Evolutionary conservation across 2,113 vertebrate species (phyloP), one percentile per base, ranked within the genome.

Genomic region (Indri indri): DNA sequence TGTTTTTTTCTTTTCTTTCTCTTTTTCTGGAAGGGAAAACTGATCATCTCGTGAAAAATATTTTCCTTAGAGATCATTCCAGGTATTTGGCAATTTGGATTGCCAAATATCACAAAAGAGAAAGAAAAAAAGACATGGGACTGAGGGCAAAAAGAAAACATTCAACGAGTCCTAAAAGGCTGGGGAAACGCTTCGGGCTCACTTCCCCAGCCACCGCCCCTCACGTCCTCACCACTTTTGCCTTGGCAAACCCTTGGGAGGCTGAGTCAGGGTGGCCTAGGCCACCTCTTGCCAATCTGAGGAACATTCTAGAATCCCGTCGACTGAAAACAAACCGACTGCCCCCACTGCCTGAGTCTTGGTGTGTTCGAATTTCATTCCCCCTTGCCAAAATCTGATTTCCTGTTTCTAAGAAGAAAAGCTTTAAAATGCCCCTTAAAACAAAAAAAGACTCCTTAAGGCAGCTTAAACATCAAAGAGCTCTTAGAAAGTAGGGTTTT

Each of bases 371-470:
- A 90, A 96, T 97, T 98, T 96, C 95, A 96, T 84, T 89, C 79
- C 70, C 57, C 95, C 92, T 91, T 97, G 96, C 97, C 97, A 97
- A 98, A 97, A 96, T 89, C 74, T 96, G 96, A 96, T 97, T 98
- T 98, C 98, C 98, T 97, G 98, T 95, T 98, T 98, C 97, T 97
- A 96, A 96, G 93, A 93, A 95, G 89, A 93, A 96, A 84, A 89
- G n/a, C 59, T 91, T 94, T 96, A 86, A 97, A 97, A 96, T 81
- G 79, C 63, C 73, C 92, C 34, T 93, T 77, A 97, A 96, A 77
- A 92, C 81, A 95, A 91, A 70, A 94, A 91, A 95, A 82, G 74
- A 61, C 65, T 97, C 86, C 79, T 97, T 65, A 66, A 89, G 91
- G 95, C 96, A 97, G 91, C 54, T 91, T 81, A 91, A 45, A 98